These are phyloP conservation scores for Illadopsis cleaveri DNA, from an alignment of 2,113 vertebrate genomes.

Conservation along the genomic window DNA sequence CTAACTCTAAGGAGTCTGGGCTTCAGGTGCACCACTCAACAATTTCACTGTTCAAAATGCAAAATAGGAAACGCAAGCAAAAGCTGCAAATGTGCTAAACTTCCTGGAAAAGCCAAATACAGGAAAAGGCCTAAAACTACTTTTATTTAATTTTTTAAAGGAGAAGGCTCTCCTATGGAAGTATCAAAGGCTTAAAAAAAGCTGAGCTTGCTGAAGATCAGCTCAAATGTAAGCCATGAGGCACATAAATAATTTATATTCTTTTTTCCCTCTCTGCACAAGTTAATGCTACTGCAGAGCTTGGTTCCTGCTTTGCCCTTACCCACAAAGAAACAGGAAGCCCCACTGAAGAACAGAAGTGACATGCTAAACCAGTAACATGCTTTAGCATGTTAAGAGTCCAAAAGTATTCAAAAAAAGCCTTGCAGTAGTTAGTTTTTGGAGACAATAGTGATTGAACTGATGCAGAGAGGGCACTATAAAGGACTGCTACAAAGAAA, in stretches of 20 bases:
- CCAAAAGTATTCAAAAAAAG: not conserved
- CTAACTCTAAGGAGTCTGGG: not conserved
- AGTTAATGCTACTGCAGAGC: not conserved
- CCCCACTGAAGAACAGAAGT: not conserved
- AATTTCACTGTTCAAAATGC: not conserved
- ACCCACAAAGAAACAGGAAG: not conserved
- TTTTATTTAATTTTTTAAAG: not conserved
- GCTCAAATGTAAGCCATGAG: not conserved
- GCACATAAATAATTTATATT: not conserved
- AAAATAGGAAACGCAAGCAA: not conserved
- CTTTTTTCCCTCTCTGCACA: not conserved
- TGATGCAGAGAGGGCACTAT: not conserved
- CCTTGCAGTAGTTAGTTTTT: not conserved
- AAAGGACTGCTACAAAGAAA: not conserved
- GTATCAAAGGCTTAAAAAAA: not conserved
- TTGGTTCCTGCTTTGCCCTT: not conserved
- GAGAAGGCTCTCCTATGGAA: not conserved
- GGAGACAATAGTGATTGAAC: not conserved
- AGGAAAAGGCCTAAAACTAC: not conserved
- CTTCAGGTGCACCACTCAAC: not conserved
- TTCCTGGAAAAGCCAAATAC: slow-evolving; percentile 24
- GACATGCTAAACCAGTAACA: not conserved
- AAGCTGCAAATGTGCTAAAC: not conserved
- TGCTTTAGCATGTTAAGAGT: not conserved
- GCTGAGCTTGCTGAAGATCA: not conserved